phyloP scores from a whole-genome alignment of 2,113 vertebrate genomes.

The Melanerpes aurifrons region DNA sequence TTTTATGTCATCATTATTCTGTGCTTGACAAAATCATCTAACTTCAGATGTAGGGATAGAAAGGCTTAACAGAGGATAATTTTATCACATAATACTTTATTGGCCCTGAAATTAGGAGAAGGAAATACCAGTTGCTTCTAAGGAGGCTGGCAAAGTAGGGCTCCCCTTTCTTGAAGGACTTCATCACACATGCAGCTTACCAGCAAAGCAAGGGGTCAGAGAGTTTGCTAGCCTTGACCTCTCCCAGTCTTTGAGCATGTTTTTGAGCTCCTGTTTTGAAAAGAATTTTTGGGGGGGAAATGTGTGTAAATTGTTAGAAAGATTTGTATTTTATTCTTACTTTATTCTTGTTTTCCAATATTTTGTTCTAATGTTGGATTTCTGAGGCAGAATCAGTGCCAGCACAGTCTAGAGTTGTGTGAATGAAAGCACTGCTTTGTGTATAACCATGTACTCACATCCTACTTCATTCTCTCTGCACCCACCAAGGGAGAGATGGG shows the following conservation, averaged over 20 bases:
- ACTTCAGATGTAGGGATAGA: not conserved
- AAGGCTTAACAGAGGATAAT: not conserved
- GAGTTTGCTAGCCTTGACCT: not conserved
- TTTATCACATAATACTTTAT: constrained; percentile 39
- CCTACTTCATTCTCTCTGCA: constrained; percentile 17
- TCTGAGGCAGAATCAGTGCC: not conserved
- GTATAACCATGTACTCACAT: not conserved
- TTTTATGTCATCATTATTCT: not conserved
- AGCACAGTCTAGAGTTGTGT: not conserved
- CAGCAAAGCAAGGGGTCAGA: not conserved
- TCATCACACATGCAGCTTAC: not conserved
- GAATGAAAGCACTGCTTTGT: not conserved
- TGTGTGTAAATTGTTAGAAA: not conserved
- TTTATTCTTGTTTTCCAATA: not conserved
- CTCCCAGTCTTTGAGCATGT: not conserved
- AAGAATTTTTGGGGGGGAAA: not conserved
- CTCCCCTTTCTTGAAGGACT: not conserved
- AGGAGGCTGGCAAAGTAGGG: not conserved
- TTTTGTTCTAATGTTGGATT: not conserved
- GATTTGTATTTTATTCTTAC: not conserved
- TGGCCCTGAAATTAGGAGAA: constrained; percentile 51
- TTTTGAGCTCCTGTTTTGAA: not conserved
- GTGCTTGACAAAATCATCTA: not conserved
- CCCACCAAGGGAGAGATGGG: constrained; percentile 93
- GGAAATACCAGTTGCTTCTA: constrained; percentile 21